Percentiles rank a stretch among this genome's conserved stretches.
phyloP scores from a whole-genome alignment of 2,888 invertebrate species.

The Priocnemis perturbator region DNA sequence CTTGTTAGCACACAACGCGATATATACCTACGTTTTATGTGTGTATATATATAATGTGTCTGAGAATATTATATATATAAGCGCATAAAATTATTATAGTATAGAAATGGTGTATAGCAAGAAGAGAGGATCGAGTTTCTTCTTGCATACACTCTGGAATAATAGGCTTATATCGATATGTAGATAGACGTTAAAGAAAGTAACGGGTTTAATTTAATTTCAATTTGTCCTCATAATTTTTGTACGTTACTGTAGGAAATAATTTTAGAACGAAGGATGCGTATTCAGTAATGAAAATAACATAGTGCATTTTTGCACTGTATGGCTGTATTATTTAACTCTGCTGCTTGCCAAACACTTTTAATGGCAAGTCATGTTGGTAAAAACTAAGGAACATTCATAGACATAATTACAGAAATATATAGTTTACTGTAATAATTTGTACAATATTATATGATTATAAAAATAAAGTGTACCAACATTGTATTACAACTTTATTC shows the following conservation, averaged over 20 bases:
- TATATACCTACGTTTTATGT: slow-evolving; percentile 45
- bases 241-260: slow-evolving; percentile 71
- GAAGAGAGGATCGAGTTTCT: slow-evolving; percentile 58
- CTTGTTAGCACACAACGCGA: slow-evolving; percentile 51
- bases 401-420: slow-evolving; percentile 72
- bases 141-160: slow-evolving; percentile 58
- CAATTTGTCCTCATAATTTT: slow-evolving; percentile 68
- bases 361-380: slow-evolving; percentile 66
- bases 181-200: slow-evolving; percentile 69
- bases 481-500: slow-evolving; percentile 62
- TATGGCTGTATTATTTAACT: slow-evolving; percentile 68
- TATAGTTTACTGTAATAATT: slow-evolving; percentile 75
- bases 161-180: slow-evolving; percentile 69
- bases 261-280: slow-evolving; percentile 62
- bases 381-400: slow-evolving; percentile 69
- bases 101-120: slow-evolving; percentile 61
- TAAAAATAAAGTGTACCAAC: slow-evolving; percentile 73
- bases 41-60: slow-evolving; percentile 57
- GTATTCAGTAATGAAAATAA: slow-evolving; percentile 55
- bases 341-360: slow-evolving; percentile 63
- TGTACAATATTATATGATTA: slow-evolving; percentile 74
- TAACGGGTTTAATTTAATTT: slow-evolving; percentile 71
- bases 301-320: slow-evolving; percentile 59
- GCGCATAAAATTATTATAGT: slow-evolving; percentile 54
- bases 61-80: slow-evolving; percentile 60